Base-by-base conservation (phyloP, 2,797 vertebrate species). In the Pseudochromis fuscus region DNA sequence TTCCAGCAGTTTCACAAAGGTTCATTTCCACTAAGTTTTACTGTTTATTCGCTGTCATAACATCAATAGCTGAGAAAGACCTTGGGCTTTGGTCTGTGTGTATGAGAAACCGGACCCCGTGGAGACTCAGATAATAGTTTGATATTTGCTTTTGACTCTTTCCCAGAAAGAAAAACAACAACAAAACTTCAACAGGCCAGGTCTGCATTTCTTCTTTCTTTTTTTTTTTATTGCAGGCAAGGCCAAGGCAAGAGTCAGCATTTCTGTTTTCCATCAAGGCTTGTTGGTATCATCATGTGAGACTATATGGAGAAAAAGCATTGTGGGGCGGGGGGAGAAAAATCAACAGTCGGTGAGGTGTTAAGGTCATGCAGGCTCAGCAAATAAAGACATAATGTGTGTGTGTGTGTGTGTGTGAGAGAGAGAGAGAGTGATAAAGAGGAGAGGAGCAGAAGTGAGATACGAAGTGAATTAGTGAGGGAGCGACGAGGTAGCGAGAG, bases 281-380 rank as follows among this genome's bases (percentile, higher is more conserved):
- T 68, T 61, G 72, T 82, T 79, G 68, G 68, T 72, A 51, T 89
- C 82, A 76, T 83, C 67, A 46, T 77, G 63, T 57, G 45, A 59
- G 70, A 68, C 64, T 63, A 67, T 78, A 80, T 67, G 62, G 61
- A 71, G 76, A 81, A 82, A 82, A 72, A 83, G 42, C 66, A 73
- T 76, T 62, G 55, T 35, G n/a, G 52, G 38, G 5, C 11, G 37
- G 46, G 1, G 3, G 2, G 21, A 40, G 46, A 77, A 69, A 74
- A 55, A 58, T 67, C 60, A 75, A 78, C 72, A 87, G 60, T 75
- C 28, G 35, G 75, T 53, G 72, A 73, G 79, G 76, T 75, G 81
- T 77, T 84, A 69, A 87, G 82, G 88, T 88, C 88, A 81, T 85
- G 88, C 87, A 86, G 78, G 62, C 85, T 88, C 79, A 90, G 77